These are phyloP conservation scores for Chaetophractus vellerosus DNA, from an alignment of 2,797 vertebrate genomes.

Conservation along the genomic window DNA sequence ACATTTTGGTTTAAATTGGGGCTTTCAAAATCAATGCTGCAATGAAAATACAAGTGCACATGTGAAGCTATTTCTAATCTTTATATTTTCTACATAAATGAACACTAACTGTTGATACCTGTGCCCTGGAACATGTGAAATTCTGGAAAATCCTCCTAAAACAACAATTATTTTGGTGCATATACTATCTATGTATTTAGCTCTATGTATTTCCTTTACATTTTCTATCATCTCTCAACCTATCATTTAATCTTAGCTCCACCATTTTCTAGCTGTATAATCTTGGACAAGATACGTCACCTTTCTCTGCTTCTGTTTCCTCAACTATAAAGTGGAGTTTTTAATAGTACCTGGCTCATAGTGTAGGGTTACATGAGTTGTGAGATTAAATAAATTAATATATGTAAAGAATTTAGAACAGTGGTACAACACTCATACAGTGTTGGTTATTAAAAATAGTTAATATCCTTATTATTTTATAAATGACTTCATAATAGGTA, in stretches of 20 bases:
- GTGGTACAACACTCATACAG: background rate
- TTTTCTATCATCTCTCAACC: background rate
- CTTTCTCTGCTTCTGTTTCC: background rate
- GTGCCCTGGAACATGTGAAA: background rate
- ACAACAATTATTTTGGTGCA: background rate
- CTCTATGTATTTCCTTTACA: background rate
- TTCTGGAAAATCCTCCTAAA: constrained; percentile 11
- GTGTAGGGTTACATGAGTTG: background rate
- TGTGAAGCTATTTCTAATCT: background rate
- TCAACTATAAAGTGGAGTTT: background rate
- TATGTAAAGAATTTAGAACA: background rate
- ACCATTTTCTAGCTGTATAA: background rate
- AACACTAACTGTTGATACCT: background rate
- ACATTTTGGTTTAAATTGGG: background rate
- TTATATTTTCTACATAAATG: background rate
- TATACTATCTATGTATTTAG: background rate
- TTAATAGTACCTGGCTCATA: background rate
- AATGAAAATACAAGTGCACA: background rate
- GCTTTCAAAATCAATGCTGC: background rate
- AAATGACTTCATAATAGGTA: background rate
- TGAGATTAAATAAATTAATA: background rate
- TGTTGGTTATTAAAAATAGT: background rate
- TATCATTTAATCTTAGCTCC: background rate
- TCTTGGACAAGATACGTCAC: background rate
- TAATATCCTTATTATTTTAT: too few species aligned